Base-by-base conservation (phyloP, 2,113 vertebrate species). In the Nicator chloris region DNA sequence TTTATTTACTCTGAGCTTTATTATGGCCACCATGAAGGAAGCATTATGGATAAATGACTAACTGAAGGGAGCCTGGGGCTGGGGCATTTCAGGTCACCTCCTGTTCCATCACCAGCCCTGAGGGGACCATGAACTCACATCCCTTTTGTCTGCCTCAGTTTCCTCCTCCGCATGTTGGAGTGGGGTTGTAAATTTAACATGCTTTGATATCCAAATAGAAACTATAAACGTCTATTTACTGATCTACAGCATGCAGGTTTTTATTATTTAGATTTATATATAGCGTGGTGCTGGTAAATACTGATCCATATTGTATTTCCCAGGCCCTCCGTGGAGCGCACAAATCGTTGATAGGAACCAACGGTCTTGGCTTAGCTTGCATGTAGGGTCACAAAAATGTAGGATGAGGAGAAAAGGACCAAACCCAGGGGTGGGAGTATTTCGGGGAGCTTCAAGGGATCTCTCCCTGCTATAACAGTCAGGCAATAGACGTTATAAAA, bases 91-190 rank as follows among this genome's bases (percentile, higher is more conserved):
- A 11, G 73, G 60, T 73, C 42, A 44, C 28, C 49, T 89, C 57
- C 40, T 0, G 0, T 75, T 92, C 85, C 24, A 11, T 66, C 60
- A 10, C 33, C 1, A 0, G 16, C 51, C 57, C 49, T 0, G 2
- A 64, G 39, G 51, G 54, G 47, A 61, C 23, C 11, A 3, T 71
- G 45, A 31, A 10, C 51, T 73, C 3, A 1, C 13, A 39, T 53
- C 71, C 27, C 54, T 90, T 86, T 82, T 77, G 44, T 82, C 82
- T 92, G 86, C 89, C 93, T 95, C 70, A 60, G 87, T 96, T 96
- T 94, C 90, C 69, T 91, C 44, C 64, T 78, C 47, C 0, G 2
- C 19, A 2, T 11, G 0, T 80, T 0, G 0, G 30, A 65, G 53
- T 2, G 0, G 49, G 35, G 6, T 9, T 42, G 57, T 56, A 42